Percentiles rank a stretch among this genome's conserved stretches.
These are phyloP conservation scores for Atta cephalotes DNA, from an alignment of 1,140 invertebrate species.

Conservation along the genomic window DNA sequence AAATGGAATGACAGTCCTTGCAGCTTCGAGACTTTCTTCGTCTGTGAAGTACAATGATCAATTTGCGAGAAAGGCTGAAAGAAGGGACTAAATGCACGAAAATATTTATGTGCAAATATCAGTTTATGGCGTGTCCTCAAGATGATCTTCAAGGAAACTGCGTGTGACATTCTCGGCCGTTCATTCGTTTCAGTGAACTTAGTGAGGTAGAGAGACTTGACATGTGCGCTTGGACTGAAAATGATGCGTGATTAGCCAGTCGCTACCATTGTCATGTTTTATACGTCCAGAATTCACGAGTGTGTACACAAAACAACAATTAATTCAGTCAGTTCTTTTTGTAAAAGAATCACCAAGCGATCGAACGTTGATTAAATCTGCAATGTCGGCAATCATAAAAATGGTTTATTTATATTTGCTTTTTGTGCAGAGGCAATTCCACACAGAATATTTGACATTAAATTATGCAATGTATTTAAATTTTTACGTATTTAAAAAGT, in stretches of 20 bases:
- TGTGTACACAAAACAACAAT: slow-evolving; percentile 16
- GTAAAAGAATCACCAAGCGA: slow-evolving; percentile 47
- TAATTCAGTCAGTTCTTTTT: slow-evolving; percentile 46
- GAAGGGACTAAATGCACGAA: slow-evolving; percentile 38
- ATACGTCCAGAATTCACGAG: slow-evolving; percentile 1
- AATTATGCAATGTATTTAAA: neutral
- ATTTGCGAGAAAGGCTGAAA: slow-evolving; percentile 2
- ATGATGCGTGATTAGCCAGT: slow-evolving; percentile 37
- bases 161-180: slow-evolving; percentile 28
- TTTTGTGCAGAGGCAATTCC: neutral
- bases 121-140: slow-evolving; percentile 9
- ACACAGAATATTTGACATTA: neutral
- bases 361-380: slow-evolving; percentile 13
- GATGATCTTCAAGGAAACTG: slow-evolving; percentile 45
- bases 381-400: slow-evolving; percentile 36
- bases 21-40: slow-evolving; percentile 96
- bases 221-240: slow-evolving; percentile 47
- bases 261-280: slow-evolving; percentile 47
- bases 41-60: slow-evolving; percentile 93
- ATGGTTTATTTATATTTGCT: neutral
- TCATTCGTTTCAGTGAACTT: slow-evolving; percentile 49
- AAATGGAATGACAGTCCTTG: slow-evolving; percentile 98
- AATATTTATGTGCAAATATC: slow-evolving; percentile 9
- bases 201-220: slow-evolving; percentile 32
- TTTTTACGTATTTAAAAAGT: slow-evolving; percentile 12